Evolutionary conservation across 2,113 vertebrate species (phyloP), one percentile per base, ranked within the genome.

Genomic region (Anseranas semipalmata): DNA sequence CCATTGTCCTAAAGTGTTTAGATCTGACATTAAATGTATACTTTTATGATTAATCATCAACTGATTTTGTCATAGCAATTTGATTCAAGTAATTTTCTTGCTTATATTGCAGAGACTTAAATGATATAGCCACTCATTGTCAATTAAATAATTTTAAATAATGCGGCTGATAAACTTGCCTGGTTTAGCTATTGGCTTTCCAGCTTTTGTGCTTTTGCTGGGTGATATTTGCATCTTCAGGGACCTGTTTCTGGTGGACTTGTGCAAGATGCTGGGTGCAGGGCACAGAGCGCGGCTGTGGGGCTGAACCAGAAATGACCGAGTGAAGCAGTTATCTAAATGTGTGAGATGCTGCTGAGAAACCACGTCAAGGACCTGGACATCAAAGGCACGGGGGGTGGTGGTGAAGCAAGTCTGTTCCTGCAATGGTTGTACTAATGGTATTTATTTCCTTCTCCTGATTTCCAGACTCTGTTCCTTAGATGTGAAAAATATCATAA

Each of bases 321-420:
- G 32, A 52, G 33, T 3, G 8, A 53, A 7, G 28, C 28, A 19
- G 2, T 0, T 30, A 68, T 2, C 13, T 28, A 0, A 27, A 63
- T n/a, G 5, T 18, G 16, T 46, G 45, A 52, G 32, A 5, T 58
- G 33, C 60, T 48, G 46, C 32, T 35, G 65, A 30, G 22, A 17
- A 39, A 22, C 35, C 80, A 66, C 0, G 0, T 8, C 58, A 21
- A 75, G 32, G 35, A 77, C 37, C 13, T 5, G 50, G 18, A 5
- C 35, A 43, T 13, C 52, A 7, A 32, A 55, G 52, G 50, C 76
- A 25, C 30, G 6, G 56, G 39, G 9, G 43, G 33, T n/a, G n/a
- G n/a, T n/a, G 53, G 28, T n/a, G 59, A 48, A 35, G 6, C 12
- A 65, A 50, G 3, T 13, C n/a, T 76, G 63, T 32, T 33, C 30